These are phyloP conservation scores for Oryzias woworae DNA, from an alignment of 2,113 vertebrate genomes.

Conservation along the genomic window DNA sequence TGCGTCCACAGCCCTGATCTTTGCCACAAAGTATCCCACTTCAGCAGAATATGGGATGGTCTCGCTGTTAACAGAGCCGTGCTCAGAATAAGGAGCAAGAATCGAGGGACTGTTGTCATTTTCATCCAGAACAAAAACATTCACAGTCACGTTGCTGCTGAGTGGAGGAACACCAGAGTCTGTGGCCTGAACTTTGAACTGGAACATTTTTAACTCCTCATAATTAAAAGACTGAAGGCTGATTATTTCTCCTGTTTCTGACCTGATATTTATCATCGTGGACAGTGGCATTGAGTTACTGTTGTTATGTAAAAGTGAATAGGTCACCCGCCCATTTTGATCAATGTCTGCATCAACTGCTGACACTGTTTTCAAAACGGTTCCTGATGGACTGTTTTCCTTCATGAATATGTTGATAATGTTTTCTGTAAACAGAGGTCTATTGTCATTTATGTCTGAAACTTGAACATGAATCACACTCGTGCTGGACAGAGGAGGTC, in stretches of 20 bases:
- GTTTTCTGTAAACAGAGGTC: constrained; percentile 3
- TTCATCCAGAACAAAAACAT: neutral
- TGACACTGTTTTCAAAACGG: neutral
- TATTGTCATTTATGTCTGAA: constrained; percentile 13
- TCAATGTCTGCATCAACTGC: constrained; percentile 57
- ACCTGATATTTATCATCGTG: constrained; percentile 62
- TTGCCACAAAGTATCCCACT: neutral
- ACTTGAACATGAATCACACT: neutral
- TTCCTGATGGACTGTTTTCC: constrained; percentile 8
- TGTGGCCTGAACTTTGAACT: constrained; percentile 65
- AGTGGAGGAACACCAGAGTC: constrained; percentile 54
- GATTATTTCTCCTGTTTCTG: constrained; percentile 64
- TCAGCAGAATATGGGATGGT: constrained; percentile 67
- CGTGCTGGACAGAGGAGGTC: neutral
- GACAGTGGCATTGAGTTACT: neutral
- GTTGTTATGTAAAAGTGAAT: constrained; percentile 35
- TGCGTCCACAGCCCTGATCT: constrained; percentile 11
- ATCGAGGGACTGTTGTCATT: constrained; percentile 46
- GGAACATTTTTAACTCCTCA: constrained; percentile 58
- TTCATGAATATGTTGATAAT: constrained; percentile 2
- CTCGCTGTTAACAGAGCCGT: constrained; percentile 57
- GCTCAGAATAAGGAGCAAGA: constrained; percentile 59
- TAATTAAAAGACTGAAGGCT: constrained; percentile 68
- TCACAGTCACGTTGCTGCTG: neutral
- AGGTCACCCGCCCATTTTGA: constrained; percentile 55